Conservation (phyloP, 2,888 invertebrate genomes). For the Nineta flava region DNA sequence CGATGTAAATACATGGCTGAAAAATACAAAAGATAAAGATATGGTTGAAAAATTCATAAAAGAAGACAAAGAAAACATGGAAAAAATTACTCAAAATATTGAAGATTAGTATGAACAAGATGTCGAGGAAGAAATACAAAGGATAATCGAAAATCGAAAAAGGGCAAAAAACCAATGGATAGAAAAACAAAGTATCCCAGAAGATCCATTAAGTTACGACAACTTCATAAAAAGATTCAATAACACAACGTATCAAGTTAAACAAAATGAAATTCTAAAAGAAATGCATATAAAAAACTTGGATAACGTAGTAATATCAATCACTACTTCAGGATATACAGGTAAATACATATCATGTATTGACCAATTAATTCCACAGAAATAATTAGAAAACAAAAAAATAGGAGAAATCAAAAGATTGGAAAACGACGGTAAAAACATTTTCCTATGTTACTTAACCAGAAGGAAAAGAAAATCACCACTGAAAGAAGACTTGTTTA, state of each 20-base stretch:
- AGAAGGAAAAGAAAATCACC: background rate
- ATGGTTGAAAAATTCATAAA: background rate
- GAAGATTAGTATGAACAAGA: background rate
- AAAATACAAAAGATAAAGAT: background rate
- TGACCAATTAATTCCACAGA: background rate
- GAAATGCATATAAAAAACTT: background rate
- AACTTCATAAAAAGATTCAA: background rate
- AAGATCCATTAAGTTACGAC: background rate
- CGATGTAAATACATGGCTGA: background rate
- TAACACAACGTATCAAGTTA: background rate
- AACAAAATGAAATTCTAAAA: background rate
- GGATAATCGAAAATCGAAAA: background rate
- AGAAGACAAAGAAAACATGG: too few species aligned
- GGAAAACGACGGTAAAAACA: background rate
- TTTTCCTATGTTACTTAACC: background rate
- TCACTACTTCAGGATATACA: background rate
- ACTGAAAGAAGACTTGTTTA: background rate
- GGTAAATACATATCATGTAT: background rate
- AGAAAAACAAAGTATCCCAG: background rate
- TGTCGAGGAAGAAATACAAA: background rate
- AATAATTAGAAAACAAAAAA: background rate
- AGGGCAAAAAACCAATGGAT: background rate
- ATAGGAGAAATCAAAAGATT: background rate
- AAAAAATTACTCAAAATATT: background rate
- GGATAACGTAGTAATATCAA: background rate